Evolutionary conservation across 2,888 invertebrate species (phyloP), one percentile per base, ranked within the genome.

Genomic region (Polymixis flavicincta): DNA sequence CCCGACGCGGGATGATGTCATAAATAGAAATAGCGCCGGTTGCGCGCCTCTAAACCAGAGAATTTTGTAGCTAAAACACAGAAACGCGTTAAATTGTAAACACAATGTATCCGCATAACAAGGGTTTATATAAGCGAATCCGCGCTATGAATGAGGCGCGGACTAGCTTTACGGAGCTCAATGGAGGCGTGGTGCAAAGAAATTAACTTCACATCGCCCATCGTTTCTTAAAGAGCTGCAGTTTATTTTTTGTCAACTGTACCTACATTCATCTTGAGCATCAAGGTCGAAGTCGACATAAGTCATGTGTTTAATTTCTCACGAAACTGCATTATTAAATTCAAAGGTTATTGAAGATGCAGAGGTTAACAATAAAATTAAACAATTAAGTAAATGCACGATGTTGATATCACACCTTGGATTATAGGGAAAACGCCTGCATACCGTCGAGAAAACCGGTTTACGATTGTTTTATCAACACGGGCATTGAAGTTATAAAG

Each of bases 1-100:
- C 94, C 94, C 94, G 95, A 94, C 94, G 93, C 95, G 92, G 92
- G 94, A 95, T 97, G 97, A 97, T 97, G 97, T 97, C 97, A 97
- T 96, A 94, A 94, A 96, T 96, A 96, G 96, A 97, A 97, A 97
- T 97, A 97, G 97, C 96, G 92, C 93, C 94, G 90, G 92, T 92
- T 93, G 90, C 88, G 93, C 92, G 92, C 92, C 90, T 92, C 88
- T 88, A 89, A 91, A 92, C 90, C 87, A 89, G 90, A 89, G 91
- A 92, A 92, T 94, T 94, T 93, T 93, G 93, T 93, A 93, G 91
- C 92, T 92, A 93, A 94, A 95, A 93, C 90, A 90, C 88, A 89
- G 89, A 89, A 93, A 92, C 89, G 88, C 90, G 87, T 88, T 88
- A 91, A 90, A 92, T 91, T 90, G 91, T 92, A 91, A 93, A 91